Evolutionary conservation across 2,113 vertebrate genomes (phyloP), one percentile per base, ranked within the genome.

Genomic region (Xenotilapia flavipinnis): DNA sequence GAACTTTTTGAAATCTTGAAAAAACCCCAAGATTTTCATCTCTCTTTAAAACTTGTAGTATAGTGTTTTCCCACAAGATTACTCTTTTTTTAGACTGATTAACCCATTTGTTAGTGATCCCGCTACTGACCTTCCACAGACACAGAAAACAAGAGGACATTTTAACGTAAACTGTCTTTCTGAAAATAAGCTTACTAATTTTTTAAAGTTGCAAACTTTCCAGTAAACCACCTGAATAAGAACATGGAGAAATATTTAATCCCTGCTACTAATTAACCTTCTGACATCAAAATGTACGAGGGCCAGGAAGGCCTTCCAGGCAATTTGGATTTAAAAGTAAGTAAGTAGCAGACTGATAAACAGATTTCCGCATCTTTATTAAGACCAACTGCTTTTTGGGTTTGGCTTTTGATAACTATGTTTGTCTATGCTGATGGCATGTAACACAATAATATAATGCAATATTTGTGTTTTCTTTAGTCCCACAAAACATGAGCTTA

Each of bases 221-320:
- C 49, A 49, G 36, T 56, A 19, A 6, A 31, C 55, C 79, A 75
- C 33, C 47, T 86, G 54, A 83, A 56, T 75, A 56, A 75, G 12
- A 87, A 38, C 28, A 42, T 11, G 14, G 51, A 88, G 9, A 81
- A 21, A 79, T 31, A 84, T 80, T 36, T 80, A 84, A 93, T 87
- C 83, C 81, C 65, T 79, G 14, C 58, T 82, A 70, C 81, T 85
- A 90, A 93, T 90, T 90, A 91, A 94, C 73, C 83, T 49, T 23
- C 73, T 81, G 85, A 86, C 90, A 88, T 60, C 13, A 79, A 82
- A 86, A 79, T 54, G 81, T 36, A 33, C 31, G 1, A 13, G 83
- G 40, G 28, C 36, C 68, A 73, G 38, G 83, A 90, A 56, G 36
- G 31, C 84, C 85, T 49, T 82, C 6, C 17, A 80, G 54, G 77